Conservation (phyloP, 2,888 invertebrate species). For the Mycalesis mineus region DNA sequence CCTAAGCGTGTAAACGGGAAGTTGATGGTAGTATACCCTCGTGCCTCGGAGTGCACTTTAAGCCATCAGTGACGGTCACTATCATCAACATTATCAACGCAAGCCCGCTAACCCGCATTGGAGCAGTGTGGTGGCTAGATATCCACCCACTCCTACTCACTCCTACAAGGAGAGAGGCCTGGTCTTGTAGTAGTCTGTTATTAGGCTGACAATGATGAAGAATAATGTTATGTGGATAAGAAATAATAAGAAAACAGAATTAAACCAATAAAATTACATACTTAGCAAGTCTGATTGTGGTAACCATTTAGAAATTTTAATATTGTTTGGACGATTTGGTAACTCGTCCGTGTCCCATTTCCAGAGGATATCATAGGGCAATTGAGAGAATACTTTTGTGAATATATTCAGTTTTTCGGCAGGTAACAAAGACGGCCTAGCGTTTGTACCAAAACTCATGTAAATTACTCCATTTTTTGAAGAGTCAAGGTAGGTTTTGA, state of each 20-base stretch:
- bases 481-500: constrained; percentile 41
- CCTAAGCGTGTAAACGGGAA: too few relatives aligned
- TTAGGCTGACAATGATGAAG: too few relatives aligned
- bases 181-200: too few relatives aligned
- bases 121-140: too few relatives aligned
- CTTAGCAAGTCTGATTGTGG: constrained; percentile 53
- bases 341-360: constrained; percentile 47
- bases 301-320: constrained; percentile 49
- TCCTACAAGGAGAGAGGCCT: too few relatives aligned
- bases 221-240: background rate
- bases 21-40: too few relatives aligned
- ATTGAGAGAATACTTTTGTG: constrained; percentile 24
- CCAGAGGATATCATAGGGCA: constrained; percentile 46
- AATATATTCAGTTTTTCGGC: constrained; percentile 36
- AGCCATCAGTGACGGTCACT: too few relatives aligned
- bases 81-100: too few relatives aligned
- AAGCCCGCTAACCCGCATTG: too few relatives aligned
- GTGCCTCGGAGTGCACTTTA: too few relatives aligned
- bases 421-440: constrained; percentile 34
- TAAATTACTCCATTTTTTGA: constrained; percentile 48
- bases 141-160: too few relatives aligned
- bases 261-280: constrained; percentile 15
- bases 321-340: constrained; percentile 38
- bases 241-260: background rate
- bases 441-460: constrained; percentile 31